A percentile compares a stretch with the other conserved stretches of the same genome.
Conservation (phyloP, 2,797 vertebrate genomes). For the Dermochelys coriacea region DNA sequence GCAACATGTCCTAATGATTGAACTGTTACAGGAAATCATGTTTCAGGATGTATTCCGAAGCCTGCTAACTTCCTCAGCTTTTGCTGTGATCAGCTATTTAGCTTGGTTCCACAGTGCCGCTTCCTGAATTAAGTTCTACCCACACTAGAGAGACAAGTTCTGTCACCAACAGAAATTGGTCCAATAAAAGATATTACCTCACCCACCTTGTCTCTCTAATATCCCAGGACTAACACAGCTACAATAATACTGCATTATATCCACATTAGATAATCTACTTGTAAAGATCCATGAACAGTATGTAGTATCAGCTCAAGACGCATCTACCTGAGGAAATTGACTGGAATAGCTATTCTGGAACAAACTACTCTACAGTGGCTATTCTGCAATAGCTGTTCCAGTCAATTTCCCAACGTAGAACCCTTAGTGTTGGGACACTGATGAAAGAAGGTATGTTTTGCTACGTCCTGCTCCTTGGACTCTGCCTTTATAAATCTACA, state of each 20-base stretch:
- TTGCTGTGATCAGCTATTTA: neutral
- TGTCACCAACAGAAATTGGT: neutral
- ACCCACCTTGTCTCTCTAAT: neutral
- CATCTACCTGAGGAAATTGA: neutral
- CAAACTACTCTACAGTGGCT: neutral
- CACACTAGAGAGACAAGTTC: neutral
- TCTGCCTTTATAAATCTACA: neutral
- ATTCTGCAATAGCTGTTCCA: neutral
- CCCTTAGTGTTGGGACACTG: neutral
- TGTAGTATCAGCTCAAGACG: neutral
- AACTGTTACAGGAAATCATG: conserved; percentile 26
- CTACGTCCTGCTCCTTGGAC: neutral
- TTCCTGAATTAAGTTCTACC: neutral
- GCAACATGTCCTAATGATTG: neutral
- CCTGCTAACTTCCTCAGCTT: neutral
- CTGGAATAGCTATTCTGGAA: neutral
- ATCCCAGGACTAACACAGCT: neutral
- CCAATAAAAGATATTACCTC: neutral
- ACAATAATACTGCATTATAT: neutral
- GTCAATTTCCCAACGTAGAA: neutral
- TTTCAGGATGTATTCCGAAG: neutral
- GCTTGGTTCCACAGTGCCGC: neutral
- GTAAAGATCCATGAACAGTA: neutral
- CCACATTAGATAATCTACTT: neutral
- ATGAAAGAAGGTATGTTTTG: neutral